These are phyloP conservation scores for Neogobius melanostomus DNA, from an alignment of 2,113 vertebrate genomes.

Conservation along the genomic window DNA sequence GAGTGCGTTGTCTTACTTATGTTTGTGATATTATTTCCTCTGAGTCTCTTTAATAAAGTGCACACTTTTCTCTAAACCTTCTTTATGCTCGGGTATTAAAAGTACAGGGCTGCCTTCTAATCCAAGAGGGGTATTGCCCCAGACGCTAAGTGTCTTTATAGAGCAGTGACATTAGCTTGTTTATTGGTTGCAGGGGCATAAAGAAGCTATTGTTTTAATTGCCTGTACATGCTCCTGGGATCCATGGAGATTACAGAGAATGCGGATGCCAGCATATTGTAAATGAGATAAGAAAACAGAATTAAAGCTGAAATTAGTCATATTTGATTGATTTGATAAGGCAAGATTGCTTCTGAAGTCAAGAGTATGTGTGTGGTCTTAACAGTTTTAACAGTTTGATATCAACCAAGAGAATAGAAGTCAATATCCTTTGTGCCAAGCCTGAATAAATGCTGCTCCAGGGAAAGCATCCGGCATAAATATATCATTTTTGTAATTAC, in stretches of 20 bases:
- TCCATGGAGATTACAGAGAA: slow-evolving; percentile 75
- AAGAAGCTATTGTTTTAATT: slow-evolving; percentile 83
- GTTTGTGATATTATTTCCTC: slow-evolving; percentile 77
- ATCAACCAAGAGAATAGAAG: neutral
- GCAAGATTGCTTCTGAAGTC: slow-evolving; percentile 15
- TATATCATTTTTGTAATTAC: neutral
- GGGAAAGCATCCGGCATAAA: neutral
- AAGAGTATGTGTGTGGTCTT: neutral
- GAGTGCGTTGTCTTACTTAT: slow-evolving; percentile 63
- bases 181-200: slow-evolving; percentile 80
- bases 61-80: slow-evolving; percentile 74
- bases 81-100: slow-evolving; percentile 74
- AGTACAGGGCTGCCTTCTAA: slow-evolving; percentile 69
- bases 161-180: slow-evolving; percentile 80
- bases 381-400: neutral
- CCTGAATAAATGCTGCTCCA: neutral
- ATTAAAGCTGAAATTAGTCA: slow-evolving; percentile 65
- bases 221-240: slow-evolving; percentile 77
- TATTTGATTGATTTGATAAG: slow-evolving; percentile 61
- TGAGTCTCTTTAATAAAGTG: slow-evolving; percentile 77
- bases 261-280: slow-evolving; percentile 78
- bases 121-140: slow-evolving; percentile 74
- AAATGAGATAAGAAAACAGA: slow-evolving; percentile 68
- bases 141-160: slow-evolving; percentile 76
- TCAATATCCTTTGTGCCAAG: neutral